phyloP scores from a whole-genome alignment of 1,140 invertebrate genomes.

The Notospermus geniculatus region DNA sequence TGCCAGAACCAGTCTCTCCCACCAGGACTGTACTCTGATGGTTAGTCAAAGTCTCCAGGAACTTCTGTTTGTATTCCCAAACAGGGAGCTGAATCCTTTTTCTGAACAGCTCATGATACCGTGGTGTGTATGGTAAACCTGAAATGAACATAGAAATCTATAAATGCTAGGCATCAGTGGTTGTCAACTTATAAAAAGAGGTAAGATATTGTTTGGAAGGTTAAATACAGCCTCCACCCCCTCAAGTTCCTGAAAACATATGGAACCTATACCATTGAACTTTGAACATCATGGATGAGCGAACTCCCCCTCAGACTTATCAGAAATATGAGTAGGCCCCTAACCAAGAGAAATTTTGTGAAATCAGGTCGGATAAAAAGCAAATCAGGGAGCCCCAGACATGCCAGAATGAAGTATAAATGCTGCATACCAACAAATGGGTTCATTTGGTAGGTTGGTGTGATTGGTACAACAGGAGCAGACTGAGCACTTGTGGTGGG shows the following conservation, averaged over 20 bases:
- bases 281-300: not conserved
- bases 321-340: no score
- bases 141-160: conserved; percentile 6
- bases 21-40: conserved; percentile 92
- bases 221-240: not conserved
- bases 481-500: not conserved
- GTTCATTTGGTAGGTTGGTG: not conserved
- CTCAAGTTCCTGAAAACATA: not conserved
- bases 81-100: conserved; percentile 92
- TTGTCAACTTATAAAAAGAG: not conserved
- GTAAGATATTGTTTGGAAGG: not conserved
- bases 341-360: no score
- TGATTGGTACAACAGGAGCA: not conserved
- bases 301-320: not conserved
- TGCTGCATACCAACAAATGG: no score
- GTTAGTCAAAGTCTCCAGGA: conserved; percentile 85
- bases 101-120: conserved; percentile 63
- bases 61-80: conserved; percentile 95
- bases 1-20: conserved; percentile 91
- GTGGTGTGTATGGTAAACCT: conserved; percentile 53
- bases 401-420: no score
- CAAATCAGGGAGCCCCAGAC: no score
- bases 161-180: not conserved
- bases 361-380: no score
- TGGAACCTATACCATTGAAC: not conserved